Evolutionary conservation across 2,888 invertebrate genomes (phyloP).

Genomic region (Polia nebulosa): DNA sequence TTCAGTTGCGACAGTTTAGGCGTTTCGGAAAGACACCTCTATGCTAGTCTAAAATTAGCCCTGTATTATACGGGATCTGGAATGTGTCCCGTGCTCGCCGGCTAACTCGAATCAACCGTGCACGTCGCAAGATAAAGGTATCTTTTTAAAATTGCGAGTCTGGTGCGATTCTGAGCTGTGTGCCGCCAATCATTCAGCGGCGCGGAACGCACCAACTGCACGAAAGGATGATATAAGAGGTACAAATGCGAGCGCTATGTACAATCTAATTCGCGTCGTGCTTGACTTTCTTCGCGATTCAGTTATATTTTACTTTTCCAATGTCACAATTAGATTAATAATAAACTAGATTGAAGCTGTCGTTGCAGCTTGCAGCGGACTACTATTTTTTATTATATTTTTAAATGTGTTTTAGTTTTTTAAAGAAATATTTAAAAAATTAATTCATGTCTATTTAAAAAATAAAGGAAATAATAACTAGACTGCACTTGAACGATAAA

Average conservation of each 20-base stretch:
- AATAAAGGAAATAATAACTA: too few species aligned
- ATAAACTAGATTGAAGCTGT: slow-evolving; percentile 12
- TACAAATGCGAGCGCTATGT: slow-evolving; percentile 37
- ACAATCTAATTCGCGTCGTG: slow-evolving; percentile 35
- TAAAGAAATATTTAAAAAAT: too few species aligned
- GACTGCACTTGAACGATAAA: slow-evolving; percentile 16
- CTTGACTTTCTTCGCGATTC: slow-evolving; percentile 37
- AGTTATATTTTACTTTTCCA: slow-evolving; percentile 23
- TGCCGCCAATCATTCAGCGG: slow-evolving; percentile 56
- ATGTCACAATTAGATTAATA: background rate
- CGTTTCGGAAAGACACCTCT: slow-evolving; percentile 56
- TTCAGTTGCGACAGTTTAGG: slow-evolving; percentile 51
- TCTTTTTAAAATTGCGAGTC: slow-evolving; percentile 45
- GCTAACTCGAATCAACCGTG: slow-evolving; percentile 57
- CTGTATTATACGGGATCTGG: slow-evolving; percentile 64
- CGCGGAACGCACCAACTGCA: slow-evolving; percentile 58
- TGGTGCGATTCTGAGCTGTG: slow-evolving; percentile 35
- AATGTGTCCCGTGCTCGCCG: slow-evolving; percentile 62
- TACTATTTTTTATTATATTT: too few species aligned
- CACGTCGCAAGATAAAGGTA: slow-evolving; percentile 51
- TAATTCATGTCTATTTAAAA: too few species aligned
- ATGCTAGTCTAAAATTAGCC: slow-evolving; percentile 66
- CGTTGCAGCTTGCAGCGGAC: too few species aligned
- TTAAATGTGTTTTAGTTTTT: too few species aligned
- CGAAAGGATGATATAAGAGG: slow-evolving; percentile 62